These are phyloP conservation scores for Deroplatys truncata DNA, from an alignment of 2,888 invertebrate species.

Conservation along the genomic window DNA sequence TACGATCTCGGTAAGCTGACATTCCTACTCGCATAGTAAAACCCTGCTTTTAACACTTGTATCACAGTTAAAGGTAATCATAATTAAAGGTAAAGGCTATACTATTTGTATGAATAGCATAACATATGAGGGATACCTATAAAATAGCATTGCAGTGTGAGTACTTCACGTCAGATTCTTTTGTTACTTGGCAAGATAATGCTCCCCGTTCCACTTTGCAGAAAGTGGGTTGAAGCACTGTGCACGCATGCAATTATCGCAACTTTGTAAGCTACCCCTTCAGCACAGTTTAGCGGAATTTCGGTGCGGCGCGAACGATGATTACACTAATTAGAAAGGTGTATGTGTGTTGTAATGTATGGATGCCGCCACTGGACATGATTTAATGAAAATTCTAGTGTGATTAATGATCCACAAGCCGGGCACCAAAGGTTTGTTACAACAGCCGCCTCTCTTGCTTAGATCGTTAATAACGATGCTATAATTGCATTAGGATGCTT, in stretches of 20 bases:
- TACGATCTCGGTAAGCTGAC: too few species aligned
- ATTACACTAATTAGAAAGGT: neutral
- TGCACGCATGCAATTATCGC: neutral
- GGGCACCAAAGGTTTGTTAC: neutral
- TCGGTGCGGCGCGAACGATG: neutral
- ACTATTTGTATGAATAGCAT: too few species aligned
- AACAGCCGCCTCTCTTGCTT: neutral
- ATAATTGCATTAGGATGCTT: neutral
- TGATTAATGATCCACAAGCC: neutral
- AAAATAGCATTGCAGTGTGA: too few species aligned
- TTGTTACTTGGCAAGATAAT: neutral
- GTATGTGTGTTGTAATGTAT: neutral
- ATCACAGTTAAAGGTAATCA: too few species aligned
- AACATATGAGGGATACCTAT: too few species aligned
- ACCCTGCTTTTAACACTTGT: too few species aligned
- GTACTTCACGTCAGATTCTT: too few species aligned
- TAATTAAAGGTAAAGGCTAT: too few species aligned
- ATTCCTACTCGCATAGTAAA: too few species aligned
- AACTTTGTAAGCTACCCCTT: neutral
- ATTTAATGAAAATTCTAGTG: neutral
- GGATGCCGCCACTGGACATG: neutral
- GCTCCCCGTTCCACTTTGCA: neutral
- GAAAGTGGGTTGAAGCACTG: neutral
- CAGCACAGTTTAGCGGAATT: neutral
- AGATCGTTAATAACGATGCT: neutral